Base-by-base conservation (phyloP, 1,140 invertebrate genomes). In the Drosophila serrata region DNA sequence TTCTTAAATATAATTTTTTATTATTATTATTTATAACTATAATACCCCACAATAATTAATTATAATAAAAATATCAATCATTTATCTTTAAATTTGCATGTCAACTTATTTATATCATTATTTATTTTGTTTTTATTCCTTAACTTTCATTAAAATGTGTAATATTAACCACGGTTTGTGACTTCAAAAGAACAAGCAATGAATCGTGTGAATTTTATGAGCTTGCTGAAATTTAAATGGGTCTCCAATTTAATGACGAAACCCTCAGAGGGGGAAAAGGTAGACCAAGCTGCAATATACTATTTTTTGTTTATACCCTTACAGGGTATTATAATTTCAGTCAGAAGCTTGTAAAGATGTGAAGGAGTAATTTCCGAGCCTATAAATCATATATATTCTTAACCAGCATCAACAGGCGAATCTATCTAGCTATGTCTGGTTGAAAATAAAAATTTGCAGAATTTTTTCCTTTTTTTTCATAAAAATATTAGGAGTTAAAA, bases 151-250 rank as follows among this genome's bases (percentile, higher is more conserved):
- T 6, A 24, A 22, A 37, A 35, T 15, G 4, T 6, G 13, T 22
- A n/a, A 37, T 37, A 15, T 15, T 4, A 15, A n/a, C 73, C 61
- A 76, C 73, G 59, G 73, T 76, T 46, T n/a, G 9, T 9, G n/a
- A 12, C 27, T 31, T 31, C 6, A 22, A 67, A 35, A 55, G 48
- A 51, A 33, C 55, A 24, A 60, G 49, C 51, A 31, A 62, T 45
- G 57, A 69, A 75, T 69, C 64, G 75, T 82, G 81, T 63, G 80
- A 79, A 70, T 84, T 82, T 84, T 84, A 84, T 75, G 81, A 60
- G 70, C 65, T 79, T 45, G 55, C 60, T 70, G 64, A 75, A 79
- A 67, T 65, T 68, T 75, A 82, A 82, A 82, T 82, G 72, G 69
- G 48, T 70, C 64, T 82, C 61, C 74, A 75, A 76, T 70, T 82